Evolutionary conservation across 2,797 vertebrate genomes (phyloP), one percentile per base, ranked within the genome.

Genomic region (Clarias fuscus): DNA sequence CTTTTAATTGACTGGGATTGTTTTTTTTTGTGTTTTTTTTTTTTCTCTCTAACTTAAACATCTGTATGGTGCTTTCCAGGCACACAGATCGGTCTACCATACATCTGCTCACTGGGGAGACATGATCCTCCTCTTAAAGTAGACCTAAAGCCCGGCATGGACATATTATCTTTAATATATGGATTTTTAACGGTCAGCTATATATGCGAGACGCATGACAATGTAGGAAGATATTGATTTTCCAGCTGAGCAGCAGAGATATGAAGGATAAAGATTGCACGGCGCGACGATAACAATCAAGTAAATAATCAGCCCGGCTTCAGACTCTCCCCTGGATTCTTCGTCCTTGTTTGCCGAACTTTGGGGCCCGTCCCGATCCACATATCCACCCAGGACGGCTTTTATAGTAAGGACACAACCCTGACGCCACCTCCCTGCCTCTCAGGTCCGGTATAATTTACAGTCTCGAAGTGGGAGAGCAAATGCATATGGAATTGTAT

Each of bases 381-480:
- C 30, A 70, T 61, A 61, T 5, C 15, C 76, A 56, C 59, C 67
- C 65, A 40, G 2, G 48, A 79, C 84, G 64, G 27, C 73, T 62
- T 87, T 89, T 22, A 86, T 82, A 58, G 65, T 48, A 48, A 48
- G 84, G 62, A 81, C 73, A 84, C 81, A 85, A 84, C 70, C 4
- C 81, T 40, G n/a, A 24, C 18, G 71, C 78, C 80, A 56, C 37
- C 87, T 87, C 90, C 80, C 84, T 87, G 81, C 85, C 79, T 48
- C 40, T 88, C 83, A 64, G 40, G 62, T 58, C 89, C 91, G 88
- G 86, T 88, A 83, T 91, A 88, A 87, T 89, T 85, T 81, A 91
- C 93, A 92, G 92, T 89, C 92, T 93, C 92, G 89, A 85, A 13
- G 62, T 85, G 89, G 89, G 92, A 91, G 89, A 92, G 93, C 85